A percentile compares a stretch with the other conserved stretches of the same genome.
These are phyloP conservation scores for Odontamblyopus lacepedii DNA, from an alignment of 2,797 vertebrate genomes.

Conservation along the genomic window DNA sequence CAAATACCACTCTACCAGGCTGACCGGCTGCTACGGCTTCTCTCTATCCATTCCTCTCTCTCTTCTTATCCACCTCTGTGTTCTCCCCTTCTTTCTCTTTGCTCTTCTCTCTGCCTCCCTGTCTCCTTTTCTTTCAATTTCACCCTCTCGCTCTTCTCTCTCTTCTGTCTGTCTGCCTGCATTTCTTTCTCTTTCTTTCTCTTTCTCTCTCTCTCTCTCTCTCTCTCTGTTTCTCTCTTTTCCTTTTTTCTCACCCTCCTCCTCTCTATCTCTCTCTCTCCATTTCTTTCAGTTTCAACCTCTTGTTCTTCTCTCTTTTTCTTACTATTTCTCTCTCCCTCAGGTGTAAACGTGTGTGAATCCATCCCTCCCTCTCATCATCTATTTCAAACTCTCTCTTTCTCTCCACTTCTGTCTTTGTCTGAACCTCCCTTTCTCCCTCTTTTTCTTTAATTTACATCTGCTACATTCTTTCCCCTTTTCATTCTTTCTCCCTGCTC, in stretches of 20 bases:
- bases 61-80: slow-evolving; percentile 19
- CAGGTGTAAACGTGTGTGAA: background rate
- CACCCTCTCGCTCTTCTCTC: background rate
- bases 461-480: background rate
- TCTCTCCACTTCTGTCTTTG: background rate
- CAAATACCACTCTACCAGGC: slow-evolving; percentile 64
- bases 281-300: background rate
- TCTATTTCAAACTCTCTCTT: background rate
- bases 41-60: slow-evolving; percentile 12
- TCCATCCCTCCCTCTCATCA: background rate
- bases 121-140: background rate
- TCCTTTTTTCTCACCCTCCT: background rate
- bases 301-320: no score
- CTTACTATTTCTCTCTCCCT: background rate
- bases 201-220: background rate
- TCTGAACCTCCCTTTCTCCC: no score
- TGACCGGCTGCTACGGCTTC: slow-evolving; percentile 66
- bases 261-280: background rate
- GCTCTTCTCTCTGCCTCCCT: background rate
- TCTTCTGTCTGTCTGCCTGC: background rate
- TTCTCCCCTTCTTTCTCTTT: background rate
- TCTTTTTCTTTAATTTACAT: no score
- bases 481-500: background rate
- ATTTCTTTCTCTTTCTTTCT: background rate
- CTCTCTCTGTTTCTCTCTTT: background rate